These are phyloP conservation scores for Penaeus indicus DNA, from an alignment of 1,140 invertebrate species.

Conservation along the genomic window DNA sequence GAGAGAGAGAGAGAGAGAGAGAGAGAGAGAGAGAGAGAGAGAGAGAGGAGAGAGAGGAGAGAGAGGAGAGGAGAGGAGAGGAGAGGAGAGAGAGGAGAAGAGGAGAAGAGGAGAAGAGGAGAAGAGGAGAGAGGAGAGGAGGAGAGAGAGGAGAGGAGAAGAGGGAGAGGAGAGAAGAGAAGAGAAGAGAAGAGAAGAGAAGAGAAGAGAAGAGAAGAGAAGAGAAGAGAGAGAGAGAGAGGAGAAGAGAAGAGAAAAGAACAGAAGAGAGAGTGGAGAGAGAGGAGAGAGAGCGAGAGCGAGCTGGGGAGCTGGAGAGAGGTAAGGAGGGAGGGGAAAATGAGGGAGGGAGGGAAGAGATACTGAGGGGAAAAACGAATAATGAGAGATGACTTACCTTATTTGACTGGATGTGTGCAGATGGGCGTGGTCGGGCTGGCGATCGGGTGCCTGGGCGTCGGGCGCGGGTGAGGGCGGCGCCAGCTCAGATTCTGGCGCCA, in stretches of 20 bases:
- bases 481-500: conserved; percentile 61
- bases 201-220: not conserved
- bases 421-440: conserved; percentile 3
- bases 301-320: not conserved
- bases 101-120: not conserved
- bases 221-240: not conserved
- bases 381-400: not conserved
- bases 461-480: conserved; percentile 51
- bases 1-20: not conserved
- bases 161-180: not conserved
- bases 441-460: conserved; percentile 24
- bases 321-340: conserved; percentile 6
- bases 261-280: not conserved
- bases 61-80: not conserved
- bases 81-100: conserved; percentile 10
- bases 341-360: not conserved
- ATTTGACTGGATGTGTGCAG: not conserved
- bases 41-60: not conserved
- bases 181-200: not conserved
- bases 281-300: not conserved
- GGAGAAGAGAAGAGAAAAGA: too few species aligned
- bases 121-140: not conserved
- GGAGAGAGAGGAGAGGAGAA: not conserved
- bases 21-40: conserved; percentile 6
- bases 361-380: not conserved